phyloP scores from a whole-genome alignment of 1,140 invertebrate genomes.

The Stegodyphus mimosarum region DNA sequence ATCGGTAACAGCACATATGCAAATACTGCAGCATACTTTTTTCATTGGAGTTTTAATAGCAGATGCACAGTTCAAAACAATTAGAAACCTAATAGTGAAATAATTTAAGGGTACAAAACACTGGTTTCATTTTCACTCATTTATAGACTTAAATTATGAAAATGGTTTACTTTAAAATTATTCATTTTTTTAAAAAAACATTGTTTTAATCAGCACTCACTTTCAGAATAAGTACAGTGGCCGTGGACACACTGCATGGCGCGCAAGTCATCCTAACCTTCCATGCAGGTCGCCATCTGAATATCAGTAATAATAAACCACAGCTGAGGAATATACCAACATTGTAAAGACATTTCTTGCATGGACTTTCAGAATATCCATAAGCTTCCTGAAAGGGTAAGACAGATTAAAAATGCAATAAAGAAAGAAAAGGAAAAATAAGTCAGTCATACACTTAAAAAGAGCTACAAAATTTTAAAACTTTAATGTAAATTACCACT shows the following conservation, averaged over 20 bases:
- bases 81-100: too few species aligned
- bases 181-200: too few species aligned
- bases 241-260: constrained; percentile 63
- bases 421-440: neutral
- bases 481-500: constrained; percentile 27
- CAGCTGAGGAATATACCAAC: constrained; percentile 21
- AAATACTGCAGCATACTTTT: too few species aligned
- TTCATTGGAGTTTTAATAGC: too few species aligned
- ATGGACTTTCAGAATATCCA: constrained; percentile 43
- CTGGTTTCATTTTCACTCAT: too few species aligned
- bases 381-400: constrained; percentile 27
- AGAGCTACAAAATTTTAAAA: neutral
- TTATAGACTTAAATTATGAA: too few species aligned
- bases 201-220: neutral
- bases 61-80: too few species aligned
- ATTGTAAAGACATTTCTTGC: constrained; percentile 38
- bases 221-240: constrained; percentile 63
- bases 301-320: constrained; percentile 61
- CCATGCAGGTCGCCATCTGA: constrained; percentile 65
- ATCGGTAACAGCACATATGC: too few species aligned
- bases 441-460: neutral
- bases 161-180: too few species aligned
- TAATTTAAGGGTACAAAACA: too few species aligned
- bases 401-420: neutral
- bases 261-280: constrained; percentile 63